Conservation (phyloP, 1,140 invertebrate genomes). For the Tyrophagus putrescentiae region DNA sequence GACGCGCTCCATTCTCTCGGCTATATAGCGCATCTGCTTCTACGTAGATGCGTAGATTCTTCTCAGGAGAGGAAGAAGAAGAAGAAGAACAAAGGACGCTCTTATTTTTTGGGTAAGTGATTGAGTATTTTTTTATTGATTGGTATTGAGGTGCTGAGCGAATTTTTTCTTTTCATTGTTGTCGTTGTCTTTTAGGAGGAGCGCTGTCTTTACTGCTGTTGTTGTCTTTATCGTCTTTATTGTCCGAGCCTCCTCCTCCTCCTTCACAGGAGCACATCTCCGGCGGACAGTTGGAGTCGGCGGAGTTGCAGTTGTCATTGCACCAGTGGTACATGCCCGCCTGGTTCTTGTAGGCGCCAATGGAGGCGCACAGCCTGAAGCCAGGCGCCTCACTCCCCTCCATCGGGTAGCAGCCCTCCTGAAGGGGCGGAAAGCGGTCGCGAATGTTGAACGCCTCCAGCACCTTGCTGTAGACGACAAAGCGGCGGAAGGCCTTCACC, state of each 20-base stretch:
- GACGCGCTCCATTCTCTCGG: too few relatives aligned
- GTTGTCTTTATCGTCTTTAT: neutral
- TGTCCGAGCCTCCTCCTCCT: neutral
- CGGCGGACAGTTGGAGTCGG: constrained; percentile 2
- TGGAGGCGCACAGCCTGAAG: neutral
- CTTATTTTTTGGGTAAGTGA: too few relatives aligned
- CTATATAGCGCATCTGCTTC: too few relatives aligned
- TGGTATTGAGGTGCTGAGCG: too few relatives aligned
- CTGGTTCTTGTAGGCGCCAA: neutral
- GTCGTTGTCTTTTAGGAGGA: too few relatives aligned
- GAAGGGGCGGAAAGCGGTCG: constrained; percentile 2
- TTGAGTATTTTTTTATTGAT: too few relatives aligned
- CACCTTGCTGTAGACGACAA: constrained; percentile 8
- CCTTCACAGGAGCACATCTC: constrained; percentile 12
- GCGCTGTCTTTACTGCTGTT: neutral
- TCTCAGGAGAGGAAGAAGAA: too few relatives aligned
- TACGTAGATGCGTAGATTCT: too few relatives aligned
- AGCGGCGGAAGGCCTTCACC: constrained; percentile 9
- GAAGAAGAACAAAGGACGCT: too few relatives aligned
- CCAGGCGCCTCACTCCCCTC: neutral
- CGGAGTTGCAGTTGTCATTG: constrained; percentile 18
- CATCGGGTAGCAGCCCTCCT: constrained; percentile 17
- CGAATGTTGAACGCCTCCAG: constrained; percentile 7
- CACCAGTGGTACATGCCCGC: constrained; percentile 17
- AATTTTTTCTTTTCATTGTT: neutral